Evolutionary conservation across 2,113 vertebrate species (phyloP), one percentile per base, ranked within the genome.

Genomic region (Nansenia antarctica): DNA sequence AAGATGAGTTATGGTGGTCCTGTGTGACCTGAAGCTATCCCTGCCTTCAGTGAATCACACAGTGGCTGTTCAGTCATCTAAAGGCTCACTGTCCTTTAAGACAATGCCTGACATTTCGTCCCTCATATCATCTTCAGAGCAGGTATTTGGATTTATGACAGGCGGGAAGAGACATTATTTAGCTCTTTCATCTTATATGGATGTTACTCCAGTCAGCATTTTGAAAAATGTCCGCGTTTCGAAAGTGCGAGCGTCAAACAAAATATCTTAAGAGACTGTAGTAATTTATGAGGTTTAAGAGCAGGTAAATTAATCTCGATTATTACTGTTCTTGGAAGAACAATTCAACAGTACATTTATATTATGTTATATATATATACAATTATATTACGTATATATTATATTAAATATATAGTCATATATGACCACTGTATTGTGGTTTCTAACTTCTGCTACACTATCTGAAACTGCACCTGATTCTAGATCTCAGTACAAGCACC

Each of bases 401-500:
- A 8, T 49, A 49, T 47, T 5, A 47, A 47, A 47, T 1, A n/a
- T 9, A 2, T 5, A 49, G n/a, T 14, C 14, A 49, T 49, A 22
- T 22, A 20, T 20, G 49, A 68, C 70, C 35, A 70, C 79, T 73
- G 62, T 62, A 54, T 70, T 0, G 1, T 49, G 24, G 55, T 49
- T 30, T 76, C 65, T 37, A 37, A 53, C 27, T 30, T 57, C 57
- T 29, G 6, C 26, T 64, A 12, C 18, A 37, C 59, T 30, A 55
- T 66, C 61, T 55, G 12, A 73, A 55, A 24, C 65, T 62, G 47
- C 6, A 12, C 60, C 62, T 24, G 27, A 32, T 58, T 47, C n/a
- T 42, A 72, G 73, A 62, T 22, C 24, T 49, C 3, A 32, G 65
- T 55, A 70, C 65, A 47, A 34, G 73, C 60, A 39, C n/a, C 26